Evolutionary conservation across 2,113 vertebrate genomes (phyloP), one percentile per base, ranked within the genome.

Genomic region (Amphiprion ocellaris): DNA sequence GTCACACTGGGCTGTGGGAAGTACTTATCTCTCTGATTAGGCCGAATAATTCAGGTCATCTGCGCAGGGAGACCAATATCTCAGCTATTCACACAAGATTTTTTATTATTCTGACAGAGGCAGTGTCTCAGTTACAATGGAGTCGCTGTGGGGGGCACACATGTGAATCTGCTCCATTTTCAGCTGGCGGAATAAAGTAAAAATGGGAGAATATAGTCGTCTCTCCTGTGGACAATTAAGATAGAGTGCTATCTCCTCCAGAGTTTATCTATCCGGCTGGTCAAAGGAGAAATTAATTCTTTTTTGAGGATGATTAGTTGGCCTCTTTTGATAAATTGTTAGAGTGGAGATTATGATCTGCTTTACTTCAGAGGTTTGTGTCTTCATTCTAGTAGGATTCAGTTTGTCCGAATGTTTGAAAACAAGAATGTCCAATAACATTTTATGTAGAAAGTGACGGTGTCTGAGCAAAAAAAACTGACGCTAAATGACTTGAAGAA

Each of bases 251-350:
- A 53, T 71, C 47, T 26, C 67, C 77, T 56, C 71, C 64, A 75
- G 8, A 61, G 53, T 78, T 81, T 64, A 82, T 81, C 69, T 84
- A 11, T 81, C 67, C 74, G 74, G 70, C 69, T 69, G 70, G 69
- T 83, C 47, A 70, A 56, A 74, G 67, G 67, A 81, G 58, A 81
- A 77, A 78, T 53, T 11, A 37, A 84, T 84, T 81, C 39, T 68
- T 68, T 10, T 83, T 55, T 28, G 65, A 70, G 46, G 46, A 77
- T 56, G 69, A 84, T 74, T 84, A 88, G 58, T 90, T 74, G 71
- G 46, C 26, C 69, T 78, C 54, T 74, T 86, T 77, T 82, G 79
- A 88, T 78, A 55, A 67, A 58, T 30, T 26, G 60, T 46, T 56
- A 15, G 55, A 69, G 39, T 56, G 53, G 26, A 19, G 66, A 74